Evolutionary conservation across 2,888 invertebrate genomes (phyloP).

Genomic region (Noctua fimbriata): DNA sequence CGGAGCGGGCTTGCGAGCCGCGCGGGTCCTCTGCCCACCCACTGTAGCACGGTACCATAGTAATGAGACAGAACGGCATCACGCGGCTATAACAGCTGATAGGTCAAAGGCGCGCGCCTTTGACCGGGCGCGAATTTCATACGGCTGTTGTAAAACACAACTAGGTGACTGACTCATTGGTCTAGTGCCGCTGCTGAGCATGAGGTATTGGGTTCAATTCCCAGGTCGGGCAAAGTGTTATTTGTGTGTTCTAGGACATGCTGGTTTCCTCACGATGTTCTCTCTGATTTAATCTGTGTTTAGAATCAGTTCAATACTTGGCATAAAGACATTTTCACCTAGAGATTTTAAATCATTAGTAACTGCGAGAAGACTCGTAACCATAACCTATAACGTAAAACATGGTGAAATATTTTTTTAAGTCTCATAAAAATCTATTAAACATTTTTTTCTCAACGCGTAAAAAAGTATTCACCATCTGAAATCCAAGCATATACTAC

Average conservation of each 20-base stretch:
- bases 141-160: no score
- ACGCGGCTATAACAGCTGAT: no score
- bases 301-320: not conserved
- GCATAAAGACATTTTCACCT: rapidly evolving
- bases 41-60: no score
- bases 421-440: not conserved
- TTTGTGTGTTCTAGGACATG: not conserved
- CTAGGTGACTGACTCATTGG: no score
- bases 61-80: no score
- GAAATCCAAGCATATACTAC: conserved; percentile 73
- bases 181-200: not conserved
- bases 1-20: no score
- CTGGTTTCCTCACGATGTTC: not conserved
- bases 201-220: not conserved
- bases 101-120: no score
- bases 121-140: no score
- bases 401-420: not conserved
- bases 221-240: not conserved
- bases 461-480: conserved; percentile 61
- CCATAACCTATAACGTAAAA: not conserved
- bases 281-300: not conserved
- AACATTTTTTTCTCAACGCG: not conserved
- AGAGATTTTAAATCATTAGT: not conserved
- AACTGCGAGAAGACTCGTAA: not conserved
- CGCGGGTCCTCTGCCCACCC: no score